These are phyloP conservation scores for Metalampra italica DNA, from an alignment of 2,888 invertebrate genomes.

Conservation along the genomic window DNA sequence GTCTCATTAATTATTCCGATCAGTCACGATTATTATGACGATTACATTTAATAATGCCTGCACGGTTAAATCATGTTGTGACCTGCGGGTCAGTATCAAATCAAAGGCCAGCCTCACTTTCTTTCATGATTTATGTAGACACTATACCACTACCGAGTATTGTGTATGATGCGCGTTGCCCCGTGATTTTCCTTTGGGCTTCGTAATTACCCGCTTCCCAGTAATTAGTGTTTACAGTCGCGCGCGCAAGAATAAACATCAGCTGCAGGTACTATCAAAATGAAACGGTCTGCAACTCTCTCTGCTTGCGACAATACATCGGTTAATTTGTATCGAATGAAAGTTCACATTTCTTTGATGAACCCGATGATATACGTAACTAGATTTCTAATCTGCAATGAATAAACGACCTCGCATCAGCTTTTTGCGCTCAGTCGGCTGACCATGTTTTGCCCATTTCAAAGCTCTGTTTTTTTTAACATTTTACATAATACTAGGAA, in stretches of 20 bases:
- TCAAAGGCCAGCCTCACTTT: constrained; percentile 30
- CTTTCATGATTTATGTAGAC: constrained; percentile 35
- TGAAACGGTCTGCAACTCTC: too few relatives aligned
- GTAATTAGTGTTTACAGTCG: constrained; percentile 17
- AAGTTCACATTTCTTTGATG: too few relatives aligned
- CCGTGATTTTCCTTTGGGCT: constrained; percentile 21
- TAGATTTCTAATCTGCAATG: too few relatives aligned
- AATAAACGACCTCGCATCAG: too few relatives aligned
- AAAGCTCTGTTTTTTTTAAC: too few relatives aligned
- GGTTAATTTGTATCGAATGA: too few relatives aligned
- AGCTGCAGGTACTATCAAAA: too few relatives aligned
- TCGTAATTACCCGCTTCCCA: constrained; percentile 26
- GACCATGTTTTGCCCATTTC: too few relatives aligned
- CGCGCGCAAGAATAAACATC: not conserved
- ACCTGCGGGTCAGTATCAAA: constrained; percentile 31
- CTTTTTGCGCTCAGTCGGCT: too few relatives aligned
- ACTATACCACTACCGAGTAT: constrained; percentile 3
- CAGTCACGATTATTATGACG: constrained; percentile 3
- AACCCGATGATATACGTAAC: too few relatives aligned
- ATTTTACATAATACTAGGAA: not conserved
- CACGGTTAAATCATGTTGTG: constrained; percentile 36
- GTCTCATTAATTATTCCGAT: not conserved
- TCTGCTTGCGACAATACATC: too few relatives aligned
- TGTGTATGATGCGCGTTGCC: constrained; percentile 15
- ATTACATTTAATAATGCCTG: constrained; percentile 14